A percentile compares a stretch with the other conserved stretches of the same genome.
Evolutionary conservation across 2,888 invertebrate species (phyloP).

Genomic region (Cecidostiba fungosa): DNA sequence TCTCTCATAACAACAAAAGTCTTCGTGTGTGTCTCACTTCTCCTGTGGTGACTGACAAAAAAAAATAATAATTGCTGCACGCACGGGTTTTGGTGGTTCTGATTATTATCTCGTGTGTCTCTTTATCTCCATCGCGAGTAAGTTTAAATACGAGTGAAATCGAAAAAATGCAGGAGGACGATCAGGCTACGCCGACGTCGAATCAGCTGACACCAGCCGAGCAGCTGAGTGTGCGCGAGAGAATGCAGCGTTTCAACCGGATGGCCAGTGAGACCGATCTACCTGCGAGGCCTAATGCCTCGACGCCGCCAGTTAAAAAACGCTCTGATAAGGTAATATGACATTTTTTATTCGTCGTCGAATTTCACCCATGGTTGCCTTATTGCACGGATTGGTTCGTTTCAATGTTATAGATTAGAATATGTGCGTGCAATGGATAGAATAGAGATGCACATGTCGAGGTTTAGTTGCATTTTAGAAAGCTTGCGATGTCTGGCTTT

Average conservation of each 20-base stretch:
- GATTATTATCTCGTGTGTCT: neutral
- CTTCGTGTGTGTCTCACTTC: slow-evolving; percentile 21
- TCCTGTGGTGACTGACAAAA: slow-evolving; percentile 15
- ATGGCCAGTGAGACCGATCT: slow-evolving; percentile 90
- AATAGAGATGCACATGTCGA: neutral
- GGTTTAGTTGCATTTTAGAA: slow-evolving; percentile 18
- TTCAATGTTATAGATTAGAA: neutral
- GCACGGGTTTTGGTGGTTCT: neutral
- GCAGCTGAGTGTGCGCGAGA: slow-evolving; percentile 93
- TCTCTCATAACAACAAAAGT: slow-evolving; percentile 21
- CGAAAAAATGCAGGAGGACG: slow-evolving; percentile 75
- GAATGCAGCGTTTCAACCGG: slow-evolving; percentile 95
- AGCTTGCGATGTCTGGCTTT: slow-evolving; percentile 5
- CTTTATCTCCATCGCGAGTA: neutral
- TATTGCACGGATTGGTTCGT: neutral
- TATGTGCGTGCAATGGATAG: neutral
- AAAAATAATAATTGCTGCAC: neutral
- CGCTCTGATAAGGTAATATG: slow-evolving; percentile 84
- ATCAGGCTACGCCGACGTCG: slow-evolving; percentile 61
- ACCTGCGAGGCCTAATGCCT: slow-evolving; percentile 70
- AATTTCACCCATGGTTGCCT: neutral
- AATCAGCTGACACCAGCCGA: slow-evolving; percentile 77
- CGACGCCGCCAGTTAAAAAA: slow-evolving; percentile 80
- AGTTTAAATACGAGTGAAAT: neutral
- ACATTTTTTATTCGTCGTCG: neutral